Conservation (phyloP, 2,113 vertebrate genomes). For the Poeciliopsis occidentalis region DNA sequence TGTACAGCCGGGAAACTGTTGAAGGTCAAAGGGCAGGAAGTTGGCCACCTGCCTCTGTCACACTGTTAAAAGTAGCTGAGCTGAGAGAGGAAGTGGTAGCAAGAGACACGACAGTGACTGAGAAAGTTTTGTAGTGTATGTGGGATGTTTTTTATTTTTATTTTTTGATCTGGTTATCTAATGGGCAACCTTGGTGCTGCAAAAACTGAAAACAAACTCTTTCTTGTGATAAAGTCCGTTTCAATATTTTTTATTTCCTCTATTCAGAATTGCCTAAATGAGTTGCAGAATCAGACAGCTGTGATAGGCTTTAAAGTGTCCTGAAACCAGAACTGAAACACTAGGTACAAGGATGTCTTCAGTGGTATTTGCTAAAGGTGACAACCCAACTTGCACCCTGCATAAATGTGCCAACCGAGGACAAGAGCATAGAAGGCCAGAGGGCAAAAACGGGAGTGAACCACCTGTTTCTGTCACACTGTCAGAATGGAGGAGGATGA, state of each 20-base stretch:
- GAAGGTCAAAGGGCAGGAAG: constrained; percentile 80
- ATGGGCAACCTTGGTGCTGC: constrained; percentile 1
- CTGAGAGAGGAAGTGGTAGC: constrained; percentile 59
- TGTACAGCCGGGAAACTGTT: constrained; percentile 67
- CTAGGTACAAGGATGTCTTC: constrained; percentile 44
- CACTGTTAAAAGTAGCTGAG: constrained; percentile 56
- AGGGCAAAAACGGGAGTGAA: constrained; percentile 76
- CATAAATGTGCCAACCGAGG: constrained; percentile 72
- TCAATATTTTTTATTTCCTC: constrained; percentile 33
- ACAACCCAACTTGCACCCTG: constrained; percentile 65
- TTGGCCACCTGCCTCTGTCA: constrained; percentile 79
- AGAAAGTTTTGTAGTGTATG: constrained; percentile 22
- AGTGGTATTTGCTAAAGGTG: constrained; percentile 66
- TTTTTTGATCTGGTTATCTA: constrained; percentile 15
- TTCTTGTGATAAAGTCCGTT: not conserved
- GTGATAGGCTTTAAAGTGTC: constrained; percentile 23
- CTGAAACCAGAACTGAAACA: constrained; percentile 30
- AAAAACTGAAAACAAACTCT: not conserved
- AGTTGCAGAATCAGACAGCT: constrained; percentile 33
- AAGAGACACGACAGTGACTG: constrained; percentile 13
- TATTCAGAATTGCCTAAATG: constrained; percentile 33
- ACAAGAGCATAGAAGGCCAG: constrained; percentile 77
- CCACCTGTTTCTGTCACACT: constrained; percentile 82
- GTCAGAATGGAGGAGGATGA: constrained; percentile 72
- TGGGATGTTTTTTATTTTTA: constrained; percentile 2